Evolutionary conservation across 1,140 invertebrate species (phyloP).

Genomic region (Olivierus martensii): DNA sequence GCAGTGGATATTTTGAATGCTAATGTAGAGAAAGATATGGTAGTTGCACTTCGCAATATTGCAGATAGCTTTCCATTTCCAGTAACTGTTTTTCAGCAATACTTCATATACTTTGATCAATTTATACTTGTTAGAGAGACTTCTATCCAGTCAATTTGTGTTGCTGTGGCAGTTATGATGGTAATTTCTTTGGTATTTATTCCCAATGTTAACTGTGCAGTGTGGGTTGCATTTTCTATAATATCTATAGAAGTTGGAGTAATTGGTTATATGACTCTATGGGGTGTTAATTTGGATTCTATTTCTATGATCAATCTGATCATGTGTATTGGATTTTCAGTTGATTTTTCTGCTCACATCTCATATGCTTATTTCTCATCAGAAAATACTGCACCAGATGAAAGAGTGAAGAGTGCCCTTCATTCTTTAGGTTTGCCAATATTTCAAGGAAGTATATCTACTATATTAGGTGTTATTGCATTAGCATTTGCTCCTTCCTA

Average conservation of each 20-base stretch:
- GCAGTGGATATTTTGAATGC: slow-evolving; percentile 77
- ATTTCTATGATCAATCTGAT: slow-evolving; percentile 99
- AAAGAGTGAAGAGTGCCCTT: slow-evolving; percentile 68
- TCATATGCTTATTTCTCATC: slow-evolving; percentile 93
- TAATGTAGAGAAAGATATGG: slow-evolving; percentile 83
- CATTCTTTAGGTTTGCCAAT: slow-evolving; percentile 85
- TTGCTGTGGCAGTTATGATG: slow-evolving; percentile 89
- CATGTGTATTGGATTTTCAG: slow-evolving; percentile 96
- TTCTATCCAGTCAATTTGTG: slow-evolving; percentile 81
- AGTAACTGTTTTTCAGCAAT: slow-evolving; percentile 83
- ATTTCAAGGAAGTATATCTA: slow-evolving; percentile 83
- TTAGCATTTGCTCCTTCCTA: slow-evolving; percentile 82
- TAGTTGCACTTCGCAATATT: slow-evolving; percentile 58
- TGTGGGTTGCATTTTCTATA: slow-evolving; percentile 92
- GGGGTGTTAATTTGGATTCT: slow-evolving; percentile 88
- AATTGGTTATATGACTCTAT: slow-evolving; percentile 89
- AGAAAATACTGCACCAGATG: slow-evolving; percentile 26
- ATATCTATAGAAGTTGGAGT: slow-evolving; percentile 90
- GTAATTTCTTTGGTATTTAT: slow-evolving; percentile 93
- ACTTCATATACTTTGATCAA: slow-evolving; percentile 90
- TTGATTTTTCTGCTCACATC: slow-evolving; percentile 94
- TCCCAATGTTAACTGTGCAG: slow-evolving; percentile 76
- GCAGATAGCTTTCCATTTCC: slow-evolving; percentile 62
- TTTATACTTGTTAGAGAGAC: slow-evolving; percentile 84
- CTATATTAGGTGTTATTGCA: slow-evolving; percentile 77